These are phyloP conservation scores for Drosophila subquinaria DNA, from an alignment of 2,888 invertebrate genomes.

Conservation along the genomic window DNA sequence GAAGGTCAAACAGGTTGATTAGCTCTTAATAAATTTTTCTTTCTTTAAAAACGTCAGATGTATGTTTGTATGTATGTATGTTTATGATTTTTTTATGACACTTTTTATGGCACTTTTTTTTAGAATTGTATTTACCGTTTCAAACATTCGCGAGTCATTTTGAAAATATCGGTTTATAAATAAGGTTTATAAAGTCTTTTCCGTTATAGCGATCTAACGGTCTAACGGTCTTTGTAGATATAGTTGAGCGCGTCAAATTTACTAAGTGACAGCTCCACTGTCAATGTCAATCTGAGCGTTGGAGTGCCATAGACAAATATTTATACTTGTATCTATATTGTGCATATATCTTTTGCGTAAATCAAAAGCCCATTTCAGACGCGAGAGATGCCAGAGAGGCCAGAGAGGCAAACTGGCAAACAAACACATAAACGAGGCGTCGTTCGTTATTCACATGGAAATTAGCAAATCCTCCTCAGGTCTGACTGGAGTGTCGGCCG, in stretches of 20 bases:
- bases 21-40: neutral
- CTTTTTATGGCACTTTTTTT: slow-evolving; percentile 10
- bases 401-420: neutral
- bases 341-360: slow-evolving; percentile 63
- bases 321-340: slow-evolving; percentile 65
- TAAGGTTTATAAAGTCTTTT: neutral
- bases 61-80: no score
- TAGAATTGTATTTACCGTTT: slow-evolving; percentile 51
- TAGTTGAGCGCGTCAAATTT: slow-evolving; percentile 26
- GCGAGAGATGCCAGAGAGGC: slow-evolving; percentile 13
- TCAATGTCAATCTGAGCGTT: slow-evolving; percentile 74
- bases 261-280: slow-evolving; percentile 57
- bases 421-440: slow-evolving; percentile 1
- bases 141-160: slow-evolving; percentile 45
- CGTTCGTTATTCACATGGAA: slow-evolving; percentile 16
- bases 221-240: neutral
- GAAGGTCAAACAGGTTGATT: slow-evolving; percentile 34
- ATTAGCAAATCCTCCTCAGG: slow-evolving; percentile 61
- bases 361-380: slow-evolving; percentile 70
- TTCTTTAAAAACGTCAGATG: neutral
- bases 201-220: neutral
- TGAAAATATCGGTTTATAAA: neutral
- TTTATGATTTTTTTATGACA: no score
- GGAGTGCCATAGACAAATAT: slow-evolving; percentile 65
- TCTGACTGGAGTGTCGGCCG: slow-evolving; percentile 1